A percentile compares a stretch with the other conserved stretches of the same genome.
phyloP scores from a whole-genome alignment of 2,888 invertebrate species.

The Leptinotarsa tumamoca region DNA sequence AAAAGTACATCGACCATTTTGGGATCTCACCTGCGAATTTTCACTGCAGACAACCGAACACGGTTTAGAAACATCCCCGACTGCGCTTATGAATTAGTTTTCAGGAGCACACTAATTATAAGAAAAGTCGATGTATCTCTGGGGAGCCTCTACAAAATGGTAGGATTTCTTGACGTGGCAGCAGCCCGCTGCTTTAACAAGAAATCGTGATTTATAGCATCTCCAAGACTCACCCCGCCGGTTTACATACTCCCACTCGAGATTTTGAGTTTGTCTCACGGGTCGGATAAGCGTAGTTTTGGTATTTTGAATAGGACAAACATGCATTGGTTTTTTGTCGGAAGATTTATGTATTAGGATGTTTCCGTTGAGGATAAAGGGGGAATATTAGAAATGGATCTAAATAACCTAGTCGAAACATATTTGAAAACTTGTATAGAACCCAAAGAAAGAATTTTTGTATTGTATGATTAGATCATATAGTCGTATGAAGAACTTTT shows the following conservation, averaged over 20 bases:
- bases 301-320: neutral
- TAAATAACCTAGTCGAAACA: no score
- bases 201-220: constrained; percentile 59
- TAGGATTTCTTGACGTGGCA: constrained; percentile 55
- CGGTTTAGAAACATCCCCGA: constrained; percentile 43
- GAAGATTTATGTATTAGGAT: neutral
- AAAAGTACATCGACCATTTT: no score
- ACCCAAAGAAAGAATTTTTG: no score
- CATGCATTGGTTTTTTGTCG: neutral
- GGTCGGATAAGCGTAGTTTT: neutral
- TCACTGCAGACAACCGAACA: constrained; percentile 30
- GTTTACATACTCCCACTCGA: constrained; percentile 62
- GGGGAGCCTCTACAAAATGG: constrained; percentile 59
- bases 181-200: constrained; percentile 61
- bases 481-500: no score
- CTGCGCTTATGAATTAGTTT: constrained; percentile 60
- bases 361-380: no score
- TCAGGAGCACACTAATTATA: constrained; percentile 63
- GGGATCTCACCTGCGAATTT: neutral
- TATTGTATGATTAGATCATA: no score
- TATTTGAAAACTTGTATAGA: no score
- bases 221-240: constrained; percentile 51
- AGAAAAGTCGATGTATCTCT: constrained; percentile 58
- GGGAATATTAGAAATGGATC: no score
- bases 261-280: constrained; percentile 55